Base-by-base conservation (phyloP, 2,797 vertebrate species). In the Gymnocypris eckloni region DNA sequence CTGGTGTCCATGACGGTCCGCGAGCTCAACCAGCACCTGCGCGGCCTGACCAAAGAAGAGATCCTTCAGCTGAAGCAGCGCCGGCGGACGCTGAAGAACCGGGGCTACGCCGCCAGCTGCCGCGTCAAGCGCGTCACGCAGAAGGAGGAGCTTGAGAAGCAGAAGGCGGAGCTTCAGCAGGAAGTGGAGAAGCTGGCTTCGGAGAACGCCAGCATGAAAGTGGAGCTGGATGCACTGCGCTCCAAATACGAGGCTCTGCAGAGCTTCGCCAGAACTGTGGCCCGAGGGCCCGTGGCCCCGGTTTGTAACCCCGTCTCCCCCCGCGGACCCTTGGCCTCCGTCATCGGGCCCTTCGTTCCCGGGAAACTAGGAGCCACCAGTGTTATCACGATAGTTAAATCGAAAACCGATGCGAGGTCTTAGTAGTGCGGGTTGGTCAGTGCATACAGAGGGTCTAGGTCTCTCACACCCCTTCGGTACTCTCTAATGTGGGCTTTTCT, bases 301-400 rank as follows among this genome's bases (percentile, higher is more conserved):
- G 93, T 98, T 89, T 96, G 96, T 88, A 94, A 96, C 0, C 93
- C 96, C 81, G 95, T 95, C 7, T 96, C 96, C 0, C 96, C 94
- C 0, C 96, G 97, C 71, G 97, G 97, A 43, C 94, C 97, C 39
- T 94, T 97, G 2, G 90, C 97, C 1, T 94, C 97, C 0, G 95
- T 97, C 91, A 96, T 98, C 73, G 97, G 98, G 75, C 98, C 98
- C 6, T 96, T 98, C 0, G 92, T 98, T 88, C 98, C 98, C 0
- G 98, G 98, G 89, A 99, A 99, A 93, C 96, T 97, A 89, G 97
- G 97, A 13, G 96, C 98, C 52, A 99, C 98, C 22, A 99, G 98
- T 48, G 98, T 99, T 93, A 99, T 99, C 92, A 99, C 98, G 20
- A 99, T 99, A 97, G 98, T 99, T 88, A 99, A 99, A 95, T 98